Evolutionary conservation across 2,888 invertebrate genomes (phyloP).

Genomic region (Clistopyga incitator): DNA sequence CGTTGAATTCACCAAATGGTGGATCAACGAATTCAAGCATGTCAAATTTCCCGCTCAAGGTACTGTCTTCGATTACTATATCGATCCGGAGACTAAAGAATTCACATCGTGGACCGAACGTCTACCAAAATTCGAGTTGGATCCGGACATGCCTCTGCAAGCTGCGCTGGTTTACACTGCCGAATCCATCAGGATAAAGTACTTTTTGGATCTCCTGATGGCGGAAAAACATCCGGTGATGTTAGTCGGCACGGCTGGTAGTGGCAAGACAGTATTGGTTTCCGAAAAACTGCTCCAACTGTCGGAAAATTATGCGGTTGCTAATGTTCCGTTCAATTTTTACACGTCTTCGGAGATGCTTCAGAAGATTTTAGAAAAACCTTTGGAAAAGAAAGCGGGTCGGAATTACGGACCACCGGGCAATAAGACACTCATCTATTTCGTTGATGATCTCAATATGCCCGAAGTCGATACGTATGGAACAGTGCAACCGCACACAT

Average conservation of each 20-base stretch:
- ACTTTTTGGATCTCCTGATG: constrained; percentile 95
- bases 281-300: constrained; percentile 88
- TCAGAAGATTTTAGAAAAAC: constrained; percentile 96
- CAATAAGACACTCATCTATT: constrained; percentile 96
- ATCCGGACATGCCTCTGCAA: constrained; percentile 96
- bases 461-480: constrained; percentile 97
- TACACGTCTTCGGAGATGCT: constrained; percentile 98
- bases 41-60: constrained; percentile 96
- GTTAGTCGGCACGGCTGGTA: constrained; percentile 97
- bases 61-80: constrained; percentile 97
- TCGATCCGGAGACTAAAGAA: constrained; percentile 95
- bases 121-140: constrained; percentile 95
- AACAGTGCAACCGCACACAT: constrained; percentile 97
- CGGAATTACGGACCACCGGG: constrained; percentile 98
- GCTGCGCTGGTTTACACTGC: constrained; percentile 96
- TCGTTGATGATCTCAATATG: constrained; percentile 99
- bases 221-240: constrained; percentile 95
- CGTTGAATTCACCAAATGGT: constrained; percentile 98
- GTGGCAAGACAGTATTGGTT: constrained; percentile 94
- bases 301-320: constrained; percentile 94
- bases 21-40: constrained; percentile 97
- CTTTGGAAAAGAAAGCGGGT: constrained; percentile 96
- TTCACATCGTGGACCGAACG: constrained; percentile 96
- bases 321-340: constrained; percentile 98
- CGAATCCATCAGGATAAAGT: constrained; percentile 95